Evolutionary conservation across 1,140 invertebrate genomes (phyloP), one percentile per base, ranked within the genome.

Genomic region (Pinna nobilis): DNA sequence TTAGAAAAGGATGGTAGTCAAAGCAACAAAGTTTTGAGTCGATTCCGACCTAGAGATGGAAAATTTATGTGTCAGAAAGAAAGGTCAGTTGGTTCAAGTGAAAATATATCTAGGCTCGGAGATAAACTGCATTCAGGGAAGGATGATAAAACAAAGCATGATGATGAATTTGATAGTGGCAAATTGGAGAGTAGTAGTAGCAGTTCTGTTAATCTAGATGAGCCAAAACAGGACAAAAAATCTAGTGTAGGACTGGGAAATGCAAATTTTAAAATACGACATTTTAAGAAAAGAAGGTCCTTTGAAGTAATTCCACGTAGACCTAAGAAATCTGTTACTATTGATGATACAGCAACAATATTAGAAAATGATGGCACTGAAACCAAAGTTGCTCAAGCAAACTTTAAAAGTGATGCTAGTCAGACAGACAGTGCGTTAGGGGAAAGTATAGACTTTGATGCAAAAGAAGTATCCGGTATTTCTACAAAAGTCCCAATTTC

Each of bases 301-400:
- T 23, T 49, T 59, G 41, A 70, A 33, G 25, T 59, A 6, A 64
- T 51, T 57, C 35, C 57, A 39, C 20, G 18, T 51, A 63, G 35
- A 63, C 49, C 51, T 55, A 55, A 55, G 49, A 47, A 64, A 65
- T 74, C 77, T 60, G 76, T 78, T n/a, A 75, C 73, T 30, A 76
- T 75, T 51, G 73, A 75, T 70, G 70, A 75, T 13, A 70, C 76
- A 15, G 59, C 69, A 30, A 75, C 72, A 41, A 47, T 75, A 25
- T 41, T 74, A 5, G 50, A 59, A 68, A 63, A 61, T 23, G 44
- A 60, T 7, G 28, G 55, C 60, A 63, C 28, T 18, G 28, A 50
- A 32, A 18, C 61, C 32, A 74, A 72, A 72, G 7, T 28, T 35
- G 18, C 15, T 33, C 25, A 25, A 1, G 25, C 32, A 51, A 35